Percentiles rank a stretch among this genome's conserved stretches.
Conservation (phyloP, 2,888 invertebrate genomes). For the Tiliacea aurago region DNA sequence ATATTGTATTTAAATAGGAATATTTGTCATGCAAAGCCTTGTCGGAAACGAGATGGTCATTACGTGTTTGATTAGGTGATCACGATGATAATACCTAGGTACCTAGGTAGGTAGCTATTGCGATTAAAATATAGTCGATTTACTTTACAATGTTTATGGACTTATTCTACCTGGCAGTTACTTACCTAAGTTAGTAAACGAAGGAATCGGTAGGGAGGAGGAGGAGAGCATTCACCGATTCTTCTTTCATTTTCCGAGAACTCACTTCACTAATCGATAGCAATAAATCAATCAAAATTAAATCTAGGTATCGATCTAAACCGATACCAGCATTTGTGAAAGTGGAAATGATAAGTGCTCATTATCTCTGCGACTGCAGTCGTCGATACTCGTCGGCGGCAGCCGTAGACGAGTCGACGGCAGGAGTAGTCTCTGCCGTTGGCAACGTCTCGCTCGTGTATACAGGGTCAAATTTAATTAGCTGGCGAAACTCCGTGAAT, state of each 20-base stretch:
- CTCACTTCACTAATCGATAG: background rate
- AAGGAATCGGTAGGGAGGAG: background rate
- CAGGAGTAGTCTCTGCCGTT: too few species aligned
- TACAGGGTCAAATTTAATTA: too few species aligned
- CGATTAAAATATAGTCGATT: background rate
- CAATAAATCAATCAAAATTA: too few species aligned
- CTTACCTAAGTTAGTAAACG: background rate
- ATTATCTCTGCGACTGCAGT: too few species aligned
- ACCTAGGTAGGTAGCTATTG: background rate
- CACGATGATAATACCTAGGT: constrained; percentile 10
- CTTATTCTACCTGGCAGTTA: background rate
- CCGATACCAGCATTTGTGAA: too few species aligned
- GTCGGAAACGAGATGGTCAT: constrained; percentile 23
- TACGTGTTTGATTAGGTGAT: constrained; percentile 20
- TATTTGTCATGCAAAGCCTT: constrained; percentile 13
- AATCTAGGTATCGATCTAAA: too few species aligned
- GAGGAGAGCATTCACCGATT: background rate
- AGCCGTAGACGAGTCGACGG: too few species aligned
- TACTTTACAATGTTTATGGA: background rate
- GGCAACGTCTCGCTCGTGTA: too few species aligned
- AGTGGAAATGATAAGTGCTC: too few species aligned
- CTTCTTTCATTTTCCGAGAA: background rate
- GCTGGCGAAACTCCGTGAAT: too few species aligned
- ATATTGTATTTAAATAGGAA: constrained; percentile 24
- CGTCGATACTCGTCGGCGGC: too few species aligned